Conservation (phyloP, 2,797 vertebrate species). For the Betta splendens region DNA sequence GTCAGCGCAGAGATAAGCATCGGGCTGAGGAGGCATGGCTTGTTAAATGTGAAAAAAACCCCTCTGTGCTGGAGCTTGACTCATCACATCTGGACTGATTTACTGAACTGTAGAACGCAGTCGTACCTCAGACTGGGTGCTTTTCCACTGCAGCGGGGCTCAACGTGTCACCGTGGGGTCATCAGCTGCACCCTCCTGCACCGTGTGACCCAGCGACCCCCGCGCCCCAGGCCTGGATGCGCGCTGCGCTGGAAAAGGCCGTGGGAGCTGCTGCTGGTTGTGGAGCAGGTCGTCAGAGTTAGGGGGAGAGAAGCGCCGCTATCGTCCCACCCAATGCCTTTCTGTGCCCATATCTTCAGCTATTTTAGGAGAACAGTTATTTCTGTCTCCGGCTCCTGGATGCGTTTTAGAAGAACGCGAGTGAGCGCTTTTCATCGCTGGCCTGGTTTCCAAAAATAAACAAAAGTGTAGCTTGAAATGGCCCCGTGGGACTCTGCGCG, state of each 20-base stretch:
- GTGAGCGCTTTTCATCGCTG: constrained; percentile 51
- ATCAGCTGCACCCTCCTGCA: constrained; percentile 7
- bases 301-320: constrained; percentile 18
- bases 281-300: too few relatives aligned
- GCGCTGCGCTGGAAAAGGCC: background rate
- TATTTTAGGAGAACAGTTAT: constrained; percentile 64
- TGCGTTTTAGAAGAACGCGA: constrained; percentile 44
- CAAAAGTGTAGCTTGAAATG: constrained; percentile 34
- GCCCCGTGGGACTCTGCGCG: constrained; percentile 1
- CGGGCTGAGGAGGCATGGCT: constrained; percentile 10
- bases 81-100: constrained; percentile 50
- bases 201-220: constrained; percentile 26
- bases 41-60: constrained; percentile 27
- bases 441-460: constrained; percentile 62
- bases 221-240: constrained; percentile 51
- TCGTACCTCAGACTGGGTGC: constrained; percentile 1
- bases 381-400: constrained; percentile 50
- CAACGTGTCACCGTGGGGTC: constrained; percentile 16
- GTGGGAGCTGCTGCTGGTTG: too few relatives aligned
- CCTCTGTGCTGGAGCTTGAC: constrained; percentile 33
- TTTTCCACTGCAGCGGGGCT: constrained; percentile 14
- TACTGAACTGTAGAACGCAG: constrained; percentile 34
- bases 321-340: constrained; percentile 22
- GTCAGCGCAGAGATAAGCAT: constrained; percentile 14
- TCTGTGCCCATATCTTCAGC: constrained; percentile 29